Percentiles rank a stretch among this genome's conserved stretches.
Conservation (phyloP, 2,888 invertebrate genomes). For the Campoletis raptor region DNA sequence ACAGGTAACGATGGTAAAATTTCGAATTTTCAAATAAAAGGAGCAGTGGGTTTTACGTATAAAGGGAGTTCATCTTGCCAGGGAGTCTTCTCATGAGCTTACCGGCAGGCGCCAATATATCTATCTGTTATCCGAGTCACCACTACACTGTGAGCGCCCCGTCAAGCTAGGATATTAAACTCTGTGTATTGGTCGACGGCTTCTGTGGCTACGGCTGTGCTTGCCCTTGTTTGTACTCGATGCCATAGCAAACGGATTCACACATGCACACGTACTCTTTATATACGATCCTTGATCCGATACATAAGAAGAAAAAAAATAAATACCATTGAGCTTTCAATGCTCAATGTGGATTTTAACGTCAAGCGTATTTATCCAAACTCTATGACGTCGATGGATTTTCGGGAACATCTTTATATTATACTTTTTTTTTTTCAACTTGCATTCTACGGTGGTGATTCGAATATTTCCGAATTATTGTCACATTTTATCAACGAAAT, state of each 20-base stretch:
- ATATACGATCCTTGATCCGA: slow-evolving; percentile 22
- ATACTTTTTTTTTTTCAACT: background rate
- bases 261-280: slow-evolving; percentile 32
- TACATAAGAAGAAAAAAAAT: slow-evolving; percentile 10
- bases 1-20: background rate
- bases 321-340: slow-evolving; percentile 14
- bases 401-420: slow-evolving; percentile 2
- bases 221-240: slow-evolving; percentile 62
- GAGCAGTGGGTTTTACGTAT: slow-evolving; percentile 44
- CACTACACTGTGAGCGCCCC: slow-evolving; percentile 74
- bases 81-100: slow-evolving; percentile 76
- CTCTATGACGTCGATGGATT: slow-evolving; percentile 14
- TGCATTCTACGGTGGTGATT: background rate
- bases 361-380: slow-evolving; percentile 21
- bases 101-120: slow-evolving; percentile 82
- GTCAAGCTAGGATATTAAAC: slow-evolving; percentile 80
- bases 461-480: background rate
- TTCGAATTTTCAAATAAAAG: background rate
- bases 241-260: slow-evolving; percentile 45
- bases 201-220: slow-evolving; percentile 73
- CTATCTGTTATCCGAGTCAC: slow-evolving; percentile 71
- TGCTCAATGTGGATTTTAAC: slow-evolving; percentile 10
- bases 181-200: slow-evolving; percentile 76
- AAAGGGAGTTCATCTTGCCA: slow-evolving; percentile 75
- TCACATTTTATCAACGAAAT: background rate